phyloP scores from a whole-genome alignment of 2,888 invertebrate genomes.

The Cephalotes varians region DNA sequence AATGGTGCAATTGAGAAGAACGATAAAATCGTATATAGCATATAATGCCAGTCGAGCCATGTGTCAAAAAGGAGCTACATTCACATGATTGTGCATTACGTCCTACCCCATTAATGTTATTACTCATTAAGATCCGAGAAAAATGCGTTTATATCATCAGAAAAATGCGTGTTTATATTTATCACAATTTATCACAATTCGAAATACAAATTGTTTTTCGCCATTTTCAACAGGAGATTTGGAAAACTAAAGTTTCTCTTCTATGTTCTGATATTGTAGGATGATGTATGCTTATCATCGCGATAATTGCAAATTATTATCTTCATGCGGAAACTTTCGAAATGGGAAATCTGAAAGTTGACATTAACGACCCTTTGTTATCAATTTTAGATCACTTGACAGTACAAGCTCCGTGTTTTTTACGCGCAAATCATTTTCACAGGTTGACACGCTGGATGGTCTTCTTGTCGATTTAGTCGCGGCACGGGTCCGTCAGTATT shows the following conservation, averaged over 20 bases:
- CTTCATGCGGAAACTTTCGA: not conserved
- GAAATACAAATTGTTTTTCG: not conserved
- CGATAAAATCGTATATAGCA: constrained; percentile 39
- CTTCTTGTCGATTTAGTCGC: constrained; percentile 64
- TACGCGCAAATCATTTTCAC: constrained; percentile 71
- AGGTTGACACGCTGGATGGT: constrained; percentile 72
- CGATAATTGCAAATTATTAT: not conserved
- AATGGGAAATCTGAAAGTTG: not conserved
- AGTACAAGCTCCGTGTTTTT: constrained; percentile 46
- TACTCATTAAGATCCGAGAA: constrained; percentile 1
- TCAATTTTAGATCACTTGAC: not conserved
- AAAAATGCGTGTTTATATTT: not conserved
- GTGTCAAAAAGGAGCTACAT: constrained; percentile 11
- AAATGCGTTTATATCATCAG: constrained; percentile 18
- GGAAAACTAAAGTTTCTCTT: not conserved
- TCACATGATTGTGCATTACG: constrained; percentile 4
- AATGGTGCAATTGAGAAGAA: constrained; percentile 33
- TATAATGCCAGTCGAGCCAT: constrained; percentile 25
- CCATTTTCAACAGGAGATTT: not conserved
- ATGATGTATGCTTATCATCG: not conserved
- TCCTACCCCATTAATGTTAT: constrained; percentile 19
- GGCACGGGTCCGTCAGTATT: constrained; percentile 53
- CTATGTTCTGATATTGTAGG: not conserved
- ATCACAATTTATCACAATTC: not conserved
- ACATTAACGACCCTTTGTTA: not conserved